Conservation (phyloP, 1,140 invertebrate genomes). For the Drosophila bocki region DNA sequence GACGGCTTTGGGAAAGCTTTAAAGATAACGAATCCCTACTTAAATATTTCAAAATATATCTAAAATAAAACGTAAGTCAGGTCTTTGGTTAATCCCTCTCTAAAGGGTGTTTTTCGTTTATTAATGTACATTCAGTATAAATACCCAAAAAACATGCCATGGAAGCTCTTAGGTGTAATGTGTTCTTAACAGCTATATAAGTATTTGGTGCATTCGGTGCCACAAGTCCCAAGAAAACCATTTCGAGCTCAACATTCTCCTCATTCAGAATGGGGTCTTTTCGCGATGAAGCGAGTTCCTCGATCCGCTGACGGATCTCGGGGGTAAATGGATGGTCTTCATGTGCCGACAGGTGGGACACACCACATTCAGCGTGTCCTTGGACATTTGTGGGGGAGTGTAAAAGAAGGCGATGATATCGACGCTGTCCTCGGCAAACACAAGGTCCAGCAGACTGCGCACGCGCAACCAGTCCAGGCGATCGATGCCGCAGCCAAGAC, state of each 20-base stretch:
- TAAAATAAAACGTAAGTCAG: background rate
- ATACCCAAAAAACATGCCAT: constrained; percentile 47
- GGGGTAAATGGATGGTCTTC: constrained; percentile 66
- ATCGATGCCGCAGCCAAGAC: constrained; percentile 89
- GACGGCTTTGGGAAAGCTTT: background rate
- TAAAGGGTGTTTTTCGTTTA: constrained; percentile 44
- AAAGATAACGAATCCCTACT: background rate
- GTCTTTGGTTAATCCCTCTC: constrained; percentile 30
- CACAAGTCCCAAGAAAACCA: constrained; percentile 44
- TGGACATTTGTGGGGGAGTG: constrained; percentile 67
- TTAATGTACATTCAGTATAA: constrained; percentile 58
- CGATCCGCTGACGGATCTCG: constrained; percentile 68
- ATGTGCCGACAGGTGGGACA: constrained; percentile 73
- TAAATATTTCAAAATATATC: background rate
- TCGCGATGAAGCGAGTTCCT: constrained; percentile 66
- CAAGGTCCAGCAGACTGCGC: constrained; percentile 85
- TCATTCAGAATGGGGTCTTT: constrained; percentile 64
- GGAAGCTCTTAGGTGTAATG: constrained; percentile 32
- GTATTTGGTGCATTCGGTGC: constrained; percentile 72
- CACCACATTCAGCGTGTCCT: constrained; percentile 63
- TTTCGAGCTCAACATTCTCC: constrained; percentile 40
- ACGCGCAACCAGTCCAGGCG: constrained; percentile 87
- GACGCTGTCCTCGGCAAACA: constrained; percentile 86
- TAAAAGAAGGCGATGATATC: constrained; percentile 86
- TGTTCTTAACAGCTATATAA: constrained; percentile 56